A percentile compares a stretch with the other conserved stretches of the same genome.
Evolutionary conservation across 1,140 invertebrate genomes (phyloP).

Genomic region (Druon quercuslanigerum): DNA sequence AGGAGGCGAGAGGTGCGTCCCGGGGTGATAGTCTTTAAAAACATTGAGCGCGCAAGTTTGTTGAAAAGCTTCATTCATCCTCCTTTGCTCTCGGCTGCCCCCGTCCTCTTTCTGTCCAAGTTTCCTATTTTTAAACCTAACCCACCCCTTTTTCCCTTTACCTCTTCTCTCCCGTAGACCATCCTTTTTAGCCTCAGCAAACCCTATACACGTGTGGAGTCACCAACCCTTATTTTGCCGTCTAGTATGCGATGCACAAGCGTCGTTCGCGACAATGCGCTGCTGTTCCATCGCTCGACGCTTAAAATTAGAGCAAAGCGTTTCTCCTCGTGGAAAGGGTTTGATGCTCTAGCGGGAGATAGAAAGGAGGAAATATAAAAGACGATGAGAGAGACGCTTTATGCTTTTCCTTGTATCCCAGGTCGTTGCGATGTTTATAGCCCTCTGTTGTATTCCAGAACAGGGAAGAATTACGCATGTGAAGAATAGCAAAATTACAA

Average conservation of each 20-base stretch:
- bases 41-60: slow-evolving; percentile 62
- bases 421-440: neutral
- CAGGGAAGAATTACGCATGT: neutral
- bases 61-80: slow-evolving; percentile 59
- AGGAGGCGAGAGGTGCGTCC: slow-evolving; percentile 45
- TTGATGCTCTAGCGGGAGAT: slow-evolving; percentile 34
- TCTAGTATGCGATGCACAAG: slow-evolving; percentile 47
- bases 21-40: slow-evolving; percentile 66
- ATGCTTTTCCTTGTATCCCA: neutral
- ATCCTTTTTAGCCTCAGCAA: slow-evolving; percentile 12
- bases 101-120: slow-evolving; percentile 40
- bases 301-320: slow-evolving; percentile 60
- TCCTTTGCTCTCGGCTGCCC: slow-evolving; percentile 35
- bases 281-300: slow-evolving; percentile 43
- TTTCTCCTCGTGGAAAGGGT: slow-evolving; percentile 33
- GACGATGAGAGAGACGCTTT: neutral
- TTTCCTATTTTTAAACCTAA: neutral
- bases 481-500: slow-evolving; percentile 15
- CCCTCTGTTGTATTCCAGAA: neutral
- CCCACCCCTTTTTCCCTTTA: neutral
- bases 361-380: neutral
- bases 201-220: slow-evolving; percentile 33
- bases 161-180: neutral
- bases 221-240: slow-evolving; percentile 44
- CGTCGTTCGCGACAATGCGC: slow-evolving; percentile 58